Conservation (phyloP, 2,888 invertebrate species). For the Poecilobothrus nobilitatus region DNA sequence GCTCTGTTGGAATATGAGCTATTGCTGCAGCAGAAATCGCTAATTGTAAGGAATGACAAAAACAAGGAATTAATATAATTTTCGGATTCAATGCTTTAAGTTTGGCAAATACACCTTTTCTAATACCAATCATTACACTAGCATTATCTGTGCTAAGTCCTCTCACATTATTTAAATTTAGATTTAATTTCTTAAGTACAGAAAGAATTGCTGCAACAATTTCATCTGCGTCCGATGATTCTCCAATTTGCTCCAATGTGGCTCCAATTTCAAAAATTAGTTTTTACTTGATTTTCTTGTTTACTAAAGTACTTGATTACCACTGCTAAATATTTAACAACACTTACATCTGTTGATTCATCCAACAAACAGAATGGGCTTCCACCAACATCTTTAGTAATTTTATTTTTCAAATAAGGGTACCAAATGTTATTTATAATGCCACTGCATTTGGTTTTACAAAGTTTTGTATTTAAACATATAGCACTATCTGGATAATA, state of each 20-base stretch:
- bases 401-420: not conserved
- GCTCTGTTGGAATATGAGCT: constrained; percentile 9
- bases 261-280: not conserved
- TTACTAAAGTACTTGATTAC: not conserved
- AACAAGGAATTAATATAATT: constrained; percentile 17
- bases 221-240: not conserved
- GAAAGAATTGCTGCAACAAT: not conserved
- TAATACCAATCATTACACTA: constrained; percentile 14
- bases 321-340: not conserved
- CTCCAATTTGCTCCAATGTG: too few species aligned
- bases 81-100: constrained; percentile 14
- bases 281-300: not conserved
- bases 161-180: not conserved
- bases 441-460: too few species aligned
- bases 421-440: too few species aligned
- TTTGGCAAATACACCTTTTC: constrained; percentile 12
- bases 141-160: constrained; percentile 18
- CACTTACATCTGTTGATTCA: not conserved
- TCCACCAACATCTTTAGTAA: not conserved
- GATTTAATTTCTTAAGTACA: not conserved
- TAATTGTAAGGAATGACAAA: constrained; percentile 18
- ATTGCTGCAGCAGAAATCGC: constrained; percentile 15
- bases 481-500: not conserved
- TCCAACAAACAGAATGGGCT: not conserved
- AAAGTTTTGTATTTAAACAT: not conserved